These are phyloP conservation scores for Bedellia somnulentella DNA, from an alignment of 2,888 invertebrate genomes.

Conservation along the genomic window DNA sequence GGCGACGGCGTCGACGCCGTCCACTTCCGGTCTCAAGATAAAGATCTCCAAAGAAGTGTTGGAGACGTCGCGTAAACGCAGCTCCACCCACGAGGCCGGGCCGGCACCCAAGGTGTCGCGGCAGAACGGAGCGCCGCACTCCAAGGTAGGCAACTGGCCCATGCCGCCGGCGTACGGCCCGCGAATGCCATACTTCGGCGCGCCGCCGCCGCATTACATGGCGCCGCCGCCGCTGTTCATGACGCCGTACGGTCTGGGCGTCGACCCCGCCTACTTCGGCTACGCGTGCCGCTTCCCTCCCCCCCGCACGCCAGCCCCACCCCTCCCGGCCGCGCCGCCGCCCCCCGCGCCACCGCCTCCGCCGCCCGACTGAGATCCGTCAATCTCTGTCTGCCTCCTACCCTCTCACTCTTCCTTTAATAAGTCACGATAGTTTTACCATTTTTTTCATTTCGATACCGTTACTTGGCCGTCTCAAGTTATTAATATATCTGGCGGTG, in stretches of 20 bases:
- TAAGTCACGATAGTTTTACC: no score
- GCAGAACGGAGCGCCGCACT: conserved; percentile 37
- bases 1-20: conserved; percentile 41
- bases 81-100: conserved; percentile 20
- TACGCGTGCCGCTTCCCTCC: conserved; percentile 12
- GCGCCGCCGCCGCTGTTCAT: conserved; percentile 18
- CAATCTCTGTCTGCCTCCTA: no score
- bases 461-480: no score
- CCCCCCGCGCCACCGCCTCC: conserved; percentile 67
- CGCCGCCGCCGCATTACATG: conserved; percentile 44
- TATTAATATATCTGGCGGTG: no score
- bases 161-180: conserved; percentile 26
- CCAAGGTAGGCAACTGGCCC: conserved; percentile 43
- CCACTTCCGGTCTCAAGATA: conserved; percentile 66
- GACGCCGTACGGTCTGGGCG: conserved; percentile 8
- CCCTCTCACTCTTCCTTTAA: no score
- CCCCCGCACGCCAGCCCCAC: conserved; percentile 8
- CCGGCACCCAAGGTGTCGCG: conserved; percentile 34
- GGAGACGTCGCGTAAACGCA: conserved; percentile 47
- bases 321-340: conserved; percentile 52
- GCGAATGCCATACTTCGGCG: conserved; percentile 37
- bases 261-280: conserved; percentile 17
- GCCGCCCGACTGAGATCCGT: no score
- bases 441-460: no score
- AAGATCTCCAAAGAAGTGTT: conserved; percentile 79